Base-by-base conservation (phyloP, 2,888 invertebrate species). In the Timandra comae region DNA sequence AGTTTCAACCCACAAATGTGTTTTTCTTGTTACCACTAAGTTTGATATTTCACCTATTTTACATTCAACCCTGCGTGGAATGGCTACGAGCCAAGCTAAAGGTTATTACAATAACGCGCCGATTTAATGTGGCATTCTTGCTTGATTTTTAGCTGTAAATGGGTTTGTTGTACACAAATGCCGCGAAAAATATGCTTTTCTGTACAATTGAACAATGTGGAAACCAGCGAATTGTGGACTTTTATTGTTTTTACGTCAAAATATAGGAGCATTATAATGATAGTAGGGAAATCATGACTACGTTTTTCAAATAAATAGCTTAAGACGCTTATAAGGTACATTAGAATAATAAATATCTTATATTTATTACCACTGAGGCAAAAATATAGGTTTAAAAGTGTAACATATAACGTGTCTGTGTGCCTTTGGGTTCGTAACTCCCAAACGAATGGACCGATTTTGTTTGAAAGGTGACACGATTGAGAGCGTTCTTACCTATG, bases 11-110 rank as follows among this genome's bases (percentile, higher is more conserved):
- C 71, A 48, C 71, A 71, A 75, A 74, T 73, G 74, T 72, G 66
- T 67, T 74, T 74, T 73, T 73, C 72, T 72, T 72, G 71, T 72
- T 64, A 46, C 56, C 52, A 42, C 54, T 45, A 58, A 64, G 50
- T 69, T 72, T 66, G 56, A 65, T 69, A 73, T 71, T 71, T 61
- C 55, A 66, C 63, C 63, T 66, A 67, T 70, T 70, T 71, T 66
- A 57, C 63, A 73, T 71, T 64, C 65, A 60, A 56, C 56, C 46
- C 38, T 50, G 59, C 62, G 51, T 56, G 52, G 60, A 66, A 58
- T 56, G 55, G 47, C 56, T 46, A 52, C 41, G 43, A 52, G 63
- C 63, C 61, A 60, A 66, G 51, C 60, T 50, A 46, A 45, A 51
- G 55, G 51, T 56, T 56, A 54, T 59, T 57, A 56, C 39, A 49